Evolutionary conservation across 1,140 invertebrate genomes (phyloP).

Genomic region (Apis florea): DNA sequence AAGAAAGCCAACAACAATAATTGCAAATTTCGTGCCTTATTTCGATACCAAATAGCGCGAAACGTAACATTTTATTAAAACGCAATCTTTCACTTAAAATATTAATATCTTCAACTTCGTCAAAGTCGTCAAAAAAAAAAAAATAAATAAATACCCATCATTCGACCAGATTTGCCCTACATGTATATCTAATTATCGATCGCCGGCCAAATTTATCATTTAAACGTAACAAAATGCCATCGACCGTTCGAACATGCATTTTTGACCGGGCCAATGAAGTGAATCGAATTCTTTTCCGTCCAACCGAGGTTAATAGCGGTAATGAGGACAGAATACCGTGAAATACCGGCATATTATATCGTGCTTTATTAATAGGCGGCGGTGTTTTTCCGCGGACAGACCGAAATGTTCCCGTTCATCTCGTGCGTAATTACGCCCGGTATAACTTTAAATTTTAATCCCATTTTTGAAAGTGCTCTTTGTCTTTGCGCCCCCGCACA

Average conservation of each 20-base stretch:
- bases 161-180: too few species aligned
- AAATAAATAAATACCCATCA: too few species aligned
- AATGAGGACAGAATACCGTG: neutral
- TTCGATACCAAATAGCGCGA: too few species aligned
- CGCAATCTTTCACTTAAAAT: too few species aligned
- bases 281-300: neutral
- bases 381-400: neutral
- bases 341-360: neutral
- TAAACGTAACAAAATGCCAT: neutral
- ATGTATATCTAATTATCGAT: too few species aligned
- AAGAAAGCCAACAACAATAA: too few species aligned
- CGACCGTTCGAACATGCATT: neutral
- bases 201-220: neutral
- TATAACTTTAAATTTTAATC: conserved; percentile 44
- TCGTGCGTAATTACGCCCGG: conserved; percentile 29
- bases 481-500: conserved; percentile 29
- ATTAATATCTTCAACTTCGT: too few species aligned
- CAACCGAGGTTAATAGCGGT: neutral
- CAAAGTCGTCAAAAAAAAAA: too few species aligned
- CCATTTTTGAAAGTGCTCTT: conserved; percentile 41
- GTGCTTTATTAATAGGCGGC: conserved; percentile 13
- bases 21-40: too few species aligned
- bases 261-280: neutral
- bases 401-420: conserved; percentile 30
- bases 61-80: too few species aligned